A percentile compares a stretch with the other conserved stretches of the same genome.
These are phyloP conservation scores for Oxyscelio sp. DNA, from an alignment of 2,888 invertebrate species.

Conservation along the genomic window DNA sequence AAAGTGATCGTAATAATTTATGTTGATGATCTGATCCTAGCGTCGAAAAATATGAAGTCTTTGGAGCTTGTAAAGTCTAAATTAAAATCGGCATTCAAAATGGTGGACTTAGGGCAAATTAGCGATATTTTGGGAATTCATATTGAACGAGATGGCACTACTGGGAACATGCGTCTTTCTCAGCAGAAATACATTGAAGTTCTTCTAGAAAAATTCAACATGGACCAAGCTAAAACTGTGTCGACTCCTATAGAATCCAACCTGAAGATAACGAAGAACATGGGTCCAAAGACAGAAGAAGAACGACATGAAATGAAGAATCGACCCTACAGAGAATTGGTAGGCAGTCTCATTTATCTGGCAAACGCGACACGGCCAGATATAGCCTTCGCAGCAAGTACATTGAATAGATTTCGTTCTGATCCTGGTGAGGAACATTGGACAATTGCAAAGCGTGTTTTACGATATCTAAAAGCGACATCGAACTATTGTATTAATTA, in stretches of 20 bases:
- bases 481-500: constrained; percentile 62
- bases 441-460: constrained; percentile 63
- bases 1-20: constrained; percentile 55
- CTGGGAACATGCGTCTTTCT: constrained; percentile 62
- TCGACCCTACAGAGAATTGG: constrained; percentile 70
- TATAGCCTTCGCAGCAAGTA: constrained; percentile 68
- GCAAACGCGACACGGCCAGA: too few species aligned
- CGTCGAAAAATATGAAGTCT: constrained; percentile 48
- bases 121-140: constrained; percentile 58
- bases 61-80: constrained; percentile 51
- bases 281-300: constrained; percentile 22
- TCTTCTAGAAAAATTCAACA: constrained; percentile 61
- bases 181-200: constrained; percentile 68
- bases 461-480: constrained; percentile 61
- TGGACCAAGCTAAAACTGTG: constrained; percentile 45
- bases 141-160: constrained; percentile 56
- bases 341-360: constrained; percentile 74
- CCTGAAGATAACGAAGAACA: constrained; percentile 55
- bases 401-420: constrained; percentile 65
- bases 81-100: constrained; percentile 63
- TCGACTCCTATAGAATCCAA: constrained; percentile 69
- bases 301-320: constrained; percentile 52
- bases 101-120: constrained; percentile 65
- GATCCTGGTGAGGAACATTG: constrained; percentile 47
- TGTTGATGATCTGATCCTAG: constrained; percentile 63